A percentile compares a stretch with the other conserved stretches of the same genome.
phyloP scores from a whole-genome alignment of 2,888 invertebrate genomes.

The Apocheima hispidaria region DNA sequence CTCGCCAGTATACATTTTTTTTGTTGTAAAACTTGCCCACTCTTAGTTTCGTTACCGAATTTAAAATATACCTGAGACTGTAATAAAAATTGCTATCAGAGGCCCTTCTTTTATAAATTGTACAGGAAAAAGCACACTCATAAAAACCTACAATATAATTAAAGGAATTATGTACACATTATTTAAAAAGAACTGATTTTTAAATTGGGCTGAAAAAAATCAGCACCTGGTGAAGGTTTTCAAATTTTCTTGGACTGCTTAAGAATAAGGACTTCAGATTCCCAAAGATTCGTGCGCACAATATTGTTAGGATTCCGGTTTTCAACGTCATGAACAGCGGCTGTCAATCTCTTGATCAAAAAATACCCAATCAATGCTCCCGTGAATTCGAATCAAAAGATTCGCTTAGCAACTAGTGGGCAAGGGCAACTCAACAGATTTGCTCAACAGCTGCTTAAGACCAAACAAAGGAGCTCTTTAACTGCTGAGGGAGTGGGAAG shows the following conservation, averaged over 20 bases:
- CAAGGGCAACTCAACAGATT: constrained; percentile 77
- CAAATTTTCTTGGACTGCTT: too few species aligned
- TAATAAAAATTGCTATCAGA: constrained; percentile 38
- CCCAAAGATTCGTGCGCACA: background rate
- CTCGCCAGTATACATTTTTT: constrained; percentile 36
- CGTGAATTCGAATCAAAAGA: constrained; percentile 67
- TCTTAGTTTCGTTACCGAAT: constrained; percentile 43
- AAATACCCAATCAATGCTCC: constrained; percentile 47
- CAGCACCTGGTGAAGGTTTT: too few species aligned
- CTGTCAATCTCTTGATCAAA: constrained; percentile 2
- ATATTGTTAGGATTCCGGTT: constrained; percentile 5
- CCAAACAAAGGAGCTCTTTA: constrained; percentile 64
- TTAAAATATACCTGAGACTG: constrained; percentile 33
- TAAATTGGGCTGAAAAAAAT: too few species aligned
- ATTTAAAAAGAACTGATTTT: background rate
- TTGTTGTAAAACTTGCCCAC: constrained; percentile 37
- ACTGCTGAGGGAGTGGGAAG: constrained; percentile 51
- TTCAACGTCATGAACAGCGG: constrained; percentile 6
- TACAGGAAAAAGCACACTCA: constrained; percentile 31
- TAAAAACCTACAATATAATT: constrained; percentile 12
- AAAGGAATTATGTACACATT: background rate
- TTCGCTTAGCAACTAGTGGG: constrained; percentile 81
- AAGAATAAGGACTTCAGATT: too few species aligned
- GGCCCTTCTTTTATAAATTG: constrained; percentile 44
- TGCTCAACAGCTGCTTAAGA: constrained; percentile 73